Evolutionary conservation across 2,797 vertebrate genomes (phyloP).

Genomic region (Enteromius mattozi): DNA sequence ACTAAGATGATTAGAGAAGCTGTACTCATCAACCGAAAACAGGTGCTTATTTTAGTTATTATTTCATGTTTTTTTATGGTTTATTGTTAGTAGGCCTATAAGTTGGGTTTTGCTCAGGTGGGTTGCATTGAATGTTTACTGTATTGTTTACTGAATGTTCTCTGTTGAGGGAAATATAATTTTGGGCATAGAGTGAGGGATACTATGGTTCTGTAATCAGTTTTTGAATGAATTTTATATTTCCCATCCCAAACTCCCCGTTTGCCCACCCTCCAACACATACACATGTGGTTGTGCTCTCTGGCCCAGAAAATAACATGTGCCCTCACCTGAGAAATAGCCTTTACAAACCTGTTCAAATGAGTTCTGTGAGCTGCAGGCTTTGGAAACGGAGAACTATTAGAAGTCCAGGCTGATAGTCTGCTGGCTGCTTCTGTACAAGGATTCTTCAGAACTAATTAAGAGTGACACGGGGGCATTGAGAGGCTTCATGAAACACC

Average conservation of each 20-base stretch:
- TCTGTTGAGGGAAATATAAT: neutral
- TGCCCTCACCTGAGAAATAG: conserved; percentile 19
- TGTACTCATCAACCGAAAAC: too few species aligned
- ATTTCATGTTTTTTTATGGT: neutral
- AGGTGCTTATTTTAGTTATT: too few species aligned
- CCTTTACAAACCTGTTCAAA: conserved; percentile 55
- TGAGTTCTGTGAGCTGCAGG: conserved; percentile 54
- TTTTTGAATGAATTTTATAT: neutral
- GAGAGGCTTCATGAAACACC: conserved; percentile 53
- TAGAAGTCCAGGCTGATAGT: conserved; percentile 45
- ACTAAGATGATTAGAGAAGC: too few species aligned
- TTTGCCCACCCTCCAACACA: neutral
- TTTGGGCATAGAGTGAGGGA: neutral
- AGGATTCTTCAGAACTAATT: conserved; percentile 61
- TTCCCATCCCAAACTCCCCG: neutral
- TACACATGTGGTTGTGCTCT: neutral
- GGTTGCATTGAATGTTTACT: neutral
- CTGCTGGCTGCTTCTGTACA: conserved; percentile 49
- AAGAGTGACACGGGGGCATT: conserved; percentile 48
- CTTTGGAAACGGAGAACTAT: conserved; percentile 44
- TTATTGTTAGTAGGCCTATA: neutral
- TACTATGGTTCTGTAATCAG: neutral
- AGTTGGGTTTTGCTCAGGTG: neutral
- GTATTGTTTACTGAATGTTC: neutral
- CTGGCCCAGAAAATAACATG: conserved; percentile 30